These are phyloP conservation scores for Mastacembelus armatus DNA, from an alignment of 2,797 vertebrate species.

Conservation along the genomic window DNA sequence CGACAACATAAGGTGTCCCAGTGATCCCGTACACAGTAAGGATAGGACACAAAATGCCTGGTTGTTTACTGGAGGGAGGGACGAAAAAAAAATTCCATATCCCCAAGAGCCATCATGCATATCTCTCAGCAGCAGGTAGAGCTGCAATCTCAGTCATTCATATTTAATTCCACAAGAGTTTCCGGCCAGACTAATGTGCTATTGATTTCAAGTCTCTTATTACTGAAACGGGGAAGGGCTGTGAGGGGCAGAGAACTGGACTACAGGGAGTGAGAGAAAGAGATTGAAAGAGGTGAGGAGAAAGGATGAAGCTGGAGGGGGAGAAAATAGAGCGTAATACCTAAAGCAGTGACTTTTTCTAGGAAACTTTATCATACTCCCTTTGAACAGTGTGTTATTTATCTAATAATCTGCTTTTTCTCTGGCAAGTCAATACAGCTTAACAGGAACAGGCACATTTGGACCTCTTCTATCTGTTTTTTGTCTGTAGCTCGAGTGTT, in stretches of 20 bases:
- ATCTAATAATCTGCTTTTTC: slow-evolving; percentile 34
- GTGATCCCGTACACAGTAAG: slow-evolving; percentile 46
- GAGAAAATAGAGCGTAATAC: slow-evolving; percentile 46
- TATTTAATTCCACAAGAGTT: slow-evolving; percentile 87
- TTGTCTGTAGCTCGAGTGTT: slow-evolving; percentile 42
- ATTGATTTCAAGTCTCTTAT: slow-evolving; percentile 88
- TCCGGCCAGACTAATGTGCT: slow-evolving; percentile 88
- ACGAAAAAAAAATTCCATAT: slow-evolving; percentile 43
- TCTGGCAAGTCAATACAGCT: slow-evolving; percentile 17
- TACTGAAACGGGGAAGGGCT: slow-evolving; percentile 76
- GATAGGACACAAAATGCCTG: slow-evolving; percentile 71
- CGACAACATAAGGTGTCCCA: slow-evolving; percentile 49
- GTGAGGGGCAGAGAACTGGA: slow-evolving; percentile 58
- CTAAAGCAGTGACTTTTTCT: slow-evolving; percentile 47
- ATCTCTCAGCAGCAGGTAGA: slow-evolving; percentile 83
- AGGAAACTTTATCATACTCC: slow-evolving; percentile 40
- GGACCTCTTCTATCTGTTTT: slow-evolving; percentile 40
- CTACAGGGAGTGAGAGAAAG: slow-evolving; percentile 66
- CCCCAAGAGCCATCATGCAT: slow-evolving; percentile 76
- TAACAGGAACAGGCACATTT: slow-evolving; percentile 22
- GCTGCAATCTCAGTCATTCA: slow-evolving; percentile 88
- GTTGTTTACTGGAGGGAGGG: slow-evolving; percentile 68
- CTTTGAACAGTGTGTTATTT: slow-evolving; percentile 25
- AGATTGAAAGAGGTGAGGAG: slow-evolving; percentile 70
- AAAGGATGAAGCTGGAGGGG: slow-evolving; percentile 41